A percentile compares a stretch with the other conserved stretches of the same genome.
Evolutionary conservation across 2,113 vertebrate genomes (phyloP).

Genomic region (Cyanoderma ruficeps): DNA sequence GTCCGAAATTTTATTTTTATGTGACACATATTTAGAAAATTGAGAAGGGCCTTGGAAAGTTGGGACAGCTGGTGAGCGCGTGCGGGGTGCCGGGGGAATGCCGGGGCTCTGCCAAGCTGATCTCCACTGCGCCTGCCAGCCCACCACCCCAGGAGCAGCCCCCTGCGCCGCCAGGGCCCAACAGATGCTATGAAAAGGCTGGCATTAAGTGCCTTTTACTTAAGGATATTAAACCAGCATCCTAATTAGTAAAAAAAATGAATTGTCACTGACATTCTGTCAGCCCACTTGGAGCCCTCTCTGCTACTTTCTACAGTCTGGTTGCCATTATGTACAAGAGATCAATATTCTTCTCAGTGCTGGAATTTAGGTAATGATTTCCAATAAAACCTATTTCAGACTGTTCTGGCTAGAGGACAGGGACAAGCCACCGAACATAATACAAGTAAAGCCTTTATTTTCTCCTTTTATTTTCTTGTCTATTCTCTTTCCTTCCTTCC

Average conservation of each 20-base stretch:
- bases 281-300: constrained; percentile 64
- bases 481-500: background rate
- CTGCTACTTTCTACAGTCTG: constrained; percentile 76
- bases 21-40: constrained; percentile 75
- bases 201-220: constrained; percentile 79
- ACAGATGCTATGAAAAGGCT: constrained; percentile 76
- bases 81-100: constrained; percentile 49
- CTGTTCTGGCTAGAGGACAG: constrained; percentile 65
- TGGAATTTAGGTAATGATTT: constrained; percentile 82
- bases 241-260: constrained; percentile 76
- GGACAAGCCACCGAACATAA: constrained; percentile 73
- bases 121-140: constrained; percentile 36
- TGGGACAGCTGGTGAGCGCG: constrained; percentile 73
- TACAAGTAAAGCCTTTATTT: constrained; percentile 54
- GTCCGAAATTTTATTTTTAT: constrained; percentile 73
- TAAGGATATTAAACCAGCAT: constrained; percentile 81
- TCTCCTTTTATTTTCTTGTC: background rate
- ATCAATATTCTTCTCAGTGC: constrained; percentile 72
- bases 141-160: constrained; percentile 64
- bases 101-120: constrained; percentile 28
- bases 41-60: constrained; percentile 71
- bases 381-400: constrained; percentile 81
- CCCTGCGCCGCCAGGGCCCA: constrained; percentile 8
- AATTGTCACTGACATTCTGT: constrained; percentile 81
- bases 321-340: constrained; percentile 75